Evolutionary conservation across 2,888 invertebrate genomes (phyloP).

Genomic region (Trichogramma evanescens): DNA sequence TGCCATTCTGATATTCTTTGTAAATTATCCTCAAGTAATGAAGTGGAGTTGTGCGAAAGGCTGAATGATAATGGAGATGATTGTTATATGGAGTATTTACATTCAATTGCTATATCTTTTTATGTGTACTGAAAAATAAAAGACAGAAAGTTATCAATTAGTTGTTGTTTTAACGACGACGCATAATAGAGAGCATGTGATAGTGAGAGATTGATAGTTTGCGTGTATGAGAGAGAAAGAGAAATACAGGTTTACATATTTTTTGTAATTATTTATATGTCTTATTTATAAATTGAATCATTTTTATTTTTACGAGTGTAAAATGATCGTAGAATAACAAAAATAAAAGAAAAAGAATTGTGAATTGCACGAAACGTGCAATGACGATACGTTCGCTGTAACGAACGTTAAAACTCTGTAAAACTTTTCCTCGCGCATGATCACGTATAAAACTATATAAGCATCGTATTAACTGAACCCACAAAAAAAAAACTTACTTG

Average conservation of each 20-base stretch:
- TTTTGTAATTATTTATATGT: no score
- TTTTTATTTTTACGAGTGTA: background rate
- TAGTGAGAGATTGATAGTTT: background rate
- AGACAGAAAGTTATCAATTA: slow-evolving; percentile 31
- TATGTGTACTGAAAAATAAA: slow-evolving; percentile 19
- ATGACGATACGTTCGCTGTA: background rate
- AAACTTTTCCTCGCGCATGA: slow-evolving; percentile 7
- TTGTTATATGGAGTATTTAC: slow-evolving; percentile 35
- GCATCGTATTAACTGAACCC: background rate
- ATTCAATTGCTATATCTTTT: slow-evolving; percentile 28
- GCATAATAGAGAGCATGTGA: background rate
- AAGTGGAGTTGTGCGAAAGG: no score
- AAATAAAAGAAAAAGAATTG: no score
- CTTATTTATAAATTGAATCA: slow-evolving; percentile 12
- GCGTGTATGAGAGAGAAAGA: slow-evolving; percentile 13
- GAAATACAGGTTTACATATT: background rate
- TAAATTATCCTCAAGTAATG: slow-evolving; percentile 1
- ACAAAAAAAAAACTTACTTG: background rate
- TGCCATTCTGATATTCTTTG: slow-evolving; percentile 13
- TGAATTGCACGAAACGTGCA: background rate
- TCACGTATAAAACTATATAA: background rate
- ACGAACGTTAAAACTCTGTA: no score
- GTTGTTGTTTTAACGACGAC: slow-evolving; percentile 23
- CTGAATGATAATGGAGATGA: slow-evolving; percentile 6
- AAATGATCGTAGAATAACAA: no score